Evolutionary conservation across 2,888 invertebrate species (phyloP).

Genomic region (Hypomecis atomaria): DNA sequence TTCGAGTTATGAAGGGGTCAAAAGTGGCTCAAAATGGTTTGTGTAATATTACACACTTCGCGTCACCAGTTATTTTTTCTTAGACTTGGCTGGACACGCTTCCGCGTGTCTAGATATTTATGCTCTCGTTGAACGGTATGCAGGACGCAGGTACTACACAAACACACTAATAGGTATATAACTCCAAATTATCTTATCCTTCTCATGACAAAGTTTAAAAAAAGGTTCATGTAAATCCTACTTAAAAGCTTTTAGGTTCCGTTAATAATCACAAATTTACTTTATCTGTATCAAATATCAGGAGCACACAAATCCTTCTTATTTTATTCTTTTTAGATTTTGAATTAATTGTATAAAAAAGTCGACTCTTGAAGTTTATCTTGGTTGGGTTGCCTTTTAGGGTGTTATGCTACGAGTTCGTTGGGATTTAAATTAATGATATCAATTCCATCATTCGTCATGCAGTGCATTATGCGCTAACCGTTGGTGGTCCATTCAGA

Average conservation of each 20-base stretch:
- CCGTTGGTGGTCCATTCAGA: neutral
- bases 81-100: too few relatives aligned
- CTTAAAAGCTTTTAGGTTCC: slow-evolving; percentile 24
- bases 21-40: too few relatives aligned
- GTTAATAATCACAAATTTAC: slow-evolving; percentile 22
- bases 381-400: slow-evolving; percentile 18
- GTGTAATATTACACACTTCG: too few relatives aligned
- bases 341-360: slow-evolving; percentile 12
- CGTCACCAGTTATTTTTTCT: too few relatives aligned
- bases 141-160: too few relatives aligned
- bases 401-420: neutral
- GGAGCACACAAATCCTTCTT: slow-evolving; percentile 19
- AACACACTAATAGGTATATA: too few relatives aligned
- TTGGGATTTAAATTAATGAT: slow-evolving; percentile 5
- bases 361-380: slow-evolving; percentile 18
- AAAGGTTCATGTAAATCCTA: slow-evolving; percentile 1
- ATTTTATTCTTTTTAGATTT: slow-evolving; percentile 16
- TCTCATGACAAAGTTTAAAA: neutral
- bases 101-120: too few relatives aligned
- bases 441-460: slow-evolving; percentile 8
- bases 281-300: slow-evolving; percentile 26
- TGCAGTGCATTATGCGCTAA: neutral
- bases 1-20: too few relatives aligned
- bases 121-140: too few relatives aligned
- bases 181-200: too few relatives aligned